Evolutionary conservation across 1,140 invertebrate genomes (phyloP), one percentile per base, ranked within the genome.

Genomic region (Drosophila arawakana): DNA sequence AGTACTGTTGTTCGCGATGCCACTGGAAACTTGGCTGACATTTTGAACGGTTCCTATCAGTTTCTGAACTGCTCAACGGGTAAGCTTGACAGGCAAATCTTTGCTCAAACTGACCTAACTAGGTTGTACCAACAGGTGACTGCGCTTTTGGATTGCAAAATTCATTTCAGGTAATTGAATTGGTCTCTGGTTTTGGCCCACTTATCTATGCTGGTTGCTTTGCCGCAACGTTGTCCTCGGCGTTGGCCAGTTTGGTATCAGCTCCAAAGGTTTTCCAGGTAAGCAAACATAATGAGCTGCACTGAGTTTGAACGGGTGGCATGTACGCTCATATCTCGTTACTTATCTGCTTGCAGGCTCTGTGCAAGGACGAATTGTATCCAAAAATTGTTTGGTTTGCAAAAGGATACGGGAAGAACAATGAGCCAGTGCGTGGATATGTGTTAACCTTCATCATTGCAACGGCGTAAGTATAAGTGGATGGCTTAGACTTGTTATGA

Each of bases 171-270:
- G 96, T 98, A 11, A 98, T 99, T 93, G 97, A 98, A 89, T 93
- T 99, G 76, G 96, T 98, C 7, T 97, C 98, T 0, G 96, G 93
- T 0, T 98, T 97, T 92, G 97, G 97, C 1, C 98, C 97, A 0
- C 93, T 99, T 5, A 98, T 99, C 78, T 99, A 98, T 86, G 97
- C 97, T 25, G 98, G 98, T 0, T 99, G 98, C 88, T 99, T 99
- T 92, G 98, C 98, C 2, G 98, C 98, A 2, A 99, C 98, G 0
- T 93, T 99, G 9, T 98, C 98, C 3, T 99, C 98, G 7, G 98
- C 99, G 2, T 93, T 99, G 37, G 98, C 98, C 1, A 98, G 97
- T 73, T 94, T 99, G 50, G 98, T 99, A 1, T 98, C 97, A 13
- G 99, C 98, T 0, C 99, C 99, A 0, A 97, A 97, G 94, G 96